Conservation (phyloP, 2,113 vertebrate species). For the Mormoops blainvillei region DNA sequence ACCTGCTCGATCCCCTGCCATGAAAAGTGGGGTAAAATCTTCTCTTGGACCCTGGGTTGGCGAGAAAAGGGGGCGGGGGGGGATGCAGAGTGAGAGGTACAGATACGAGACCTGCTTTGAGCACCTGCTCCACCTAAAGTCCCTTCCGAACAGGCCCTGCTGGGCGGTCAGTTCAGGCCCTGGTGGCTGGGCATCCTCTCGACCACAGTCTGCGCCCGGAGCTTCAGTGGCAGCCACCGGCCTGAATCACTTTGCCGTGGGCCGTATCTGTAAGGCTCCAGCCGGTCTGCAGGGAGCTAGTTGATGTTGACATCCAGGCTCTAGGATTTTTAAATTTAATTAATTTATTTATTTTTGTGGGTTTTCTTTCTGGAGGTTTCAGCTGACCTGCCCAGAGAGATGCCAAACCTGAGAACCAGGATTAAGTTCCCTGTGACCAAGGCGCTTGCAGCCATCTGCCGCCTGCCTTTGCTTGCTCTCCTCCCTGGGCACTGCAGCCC, state of each 20-base stretch:
- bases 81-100: not conserved
- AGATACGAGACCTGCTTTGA: not conserved
- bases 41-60: too few relatives aligned
- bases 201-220: rapidly evolving
- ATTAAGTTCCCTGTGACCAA: rapidly evolving
- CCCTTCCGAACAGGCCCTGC: not conserved
- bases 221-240: rapidly evolving
- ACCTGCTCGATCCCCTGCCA: too few relatives aligned
- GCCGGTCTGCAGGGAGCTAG: not conserved
- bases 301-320: not conserved
- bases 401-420: not conserved
- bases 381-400: not conserved
- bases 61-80: not conserved
- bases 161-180: not conserved
- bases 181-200: rapidly evolving
- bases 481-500: rapidly evolving
- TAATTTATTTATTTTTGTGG: not conserved
- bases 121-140: rapidly evolving
- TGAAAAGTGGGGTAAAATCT: not conserved
- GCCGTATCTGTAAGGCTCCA: not conserved
- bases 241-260: rapidly evolving
- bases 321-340: not conserved
- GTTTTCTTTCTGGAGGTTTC: not conserved
- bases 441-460: rapidly evolving
- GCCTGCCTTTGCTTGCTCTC: not conserved